Evolutionary conservation across 2,113 vertebrate species (phyloP), one percentile per base, ranked within the genome.

Genomic region (Stigmatopora nigra): DNA sequence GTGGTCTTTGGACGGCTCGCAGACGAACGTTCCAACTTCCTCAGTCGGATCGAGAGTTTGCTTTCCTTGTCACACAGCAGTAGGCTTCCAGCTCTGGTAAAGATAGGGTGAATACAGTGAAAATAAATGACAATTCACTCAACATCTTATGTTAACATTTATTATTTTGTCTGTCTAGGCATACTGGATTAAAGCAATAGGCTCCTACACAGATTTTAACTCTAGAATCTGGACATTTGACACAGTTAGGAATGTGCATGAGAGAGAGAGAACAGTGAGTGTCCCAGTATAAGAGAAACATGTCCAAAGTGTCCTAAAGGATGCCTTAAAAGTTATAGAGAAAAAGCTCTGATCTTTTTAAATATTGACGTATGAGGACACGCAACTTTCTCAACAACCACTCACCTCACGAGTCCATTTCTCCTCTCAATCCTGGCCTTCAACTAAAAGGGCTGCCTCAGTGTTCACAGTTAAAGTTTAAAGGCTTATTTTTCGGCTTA

Each of bases 351-450:
- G 66, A 53, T 81, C 75, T 87, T 80, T 68, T 88, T 77, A 87
- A 89, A 88, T 89, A 89, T 89, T 89, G 84, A 86, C 82, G 76
- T 66, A 68, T 73, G 68, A 81, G 73, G 77, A 83, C 86, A 81
- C 67, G 63, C 70, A 84, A 84, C 69, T 78, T 87, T 83, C 56
- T 70, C 62, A 61, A 69, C 75, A 81, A 78, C 77, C 76, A 82
- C 72, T 65, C 61, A 19, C 61, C 71, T 74, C 55, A 45, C 41
- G 61, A 70, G 61, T 76, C 78, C 79, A 71, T 83, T 74, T 76
- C 67, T 79, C 64, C 44, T 57, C 48, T 38, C 49, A 69, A 64
- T 66, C 63, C 41, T 13, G 2, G 53, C 61, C 64, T 69, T 51
- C 69, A 78, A 75, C 75, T 76, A 76, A 84, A 88, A 85, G 71